Evolutionary conservation across 23 tunicate genomes (phyloP), one percentile per base, ranked within the genome.

Genomic region (Clavelina lepadiformis): DNA sequence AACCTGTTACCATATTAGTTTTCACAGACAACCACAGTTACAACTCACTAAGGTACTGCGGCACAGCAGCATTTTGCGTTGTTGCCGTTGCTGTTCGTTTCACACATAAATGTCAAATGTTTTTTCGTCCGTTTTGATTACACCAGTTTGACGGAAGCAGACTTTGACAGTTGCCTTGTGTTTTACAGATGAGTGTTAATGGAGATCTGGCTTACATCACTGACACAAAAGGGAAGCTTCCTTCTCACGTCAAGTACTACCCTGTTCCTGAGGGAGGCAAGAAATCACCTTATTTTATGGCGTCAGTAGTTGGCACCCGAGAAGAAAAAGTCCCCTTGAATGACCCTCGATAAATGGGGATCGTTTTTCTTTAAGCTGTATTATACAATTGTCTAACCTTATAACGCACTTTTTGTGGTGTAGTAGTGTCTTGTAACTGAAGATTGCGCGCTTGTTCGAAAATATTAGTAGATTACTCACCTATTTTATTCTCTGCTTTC

Each of bases 121-220:
- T n/a, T n/a, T n/a, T n/a, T n/a, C n/a, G n/a, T n/a, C n/a, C n/a
- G n/a, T n/a, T n/a, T n/a, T n/a, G n/a, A n/a, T n/a, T n/a, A n/a
- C n/a, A n/a, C 49, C 49, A 11, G 49, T 41, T 8, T 8, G 49
- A 15, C 15, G 49, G 15, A 15, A 41, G 11, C 49, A 41, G 49
- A 11, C 15, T 11, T 41, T 41, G 49, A 41, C 11, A 41, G 11
- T 41, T 41, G 15, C 15, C 11, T 41, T 41, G n/a, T n/a, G 49
- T 41, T 60, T 47, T 75, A 19, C 63, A 78, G 86, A 56, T 80
- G 46, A 80, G 86, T 38, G 54, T 80, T 25, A 71, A 71, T 32
- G 86, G 86, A 25, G 86, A 80, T 53, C 66, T 80, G 50, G 77
- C 86, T 8, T 71, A 57, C 50, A 71, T 80, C 2, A 60, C 51